Conservation (phyloP, 1,140 invertebrate genomes). For the Euura saliciscinereae region DNA sequence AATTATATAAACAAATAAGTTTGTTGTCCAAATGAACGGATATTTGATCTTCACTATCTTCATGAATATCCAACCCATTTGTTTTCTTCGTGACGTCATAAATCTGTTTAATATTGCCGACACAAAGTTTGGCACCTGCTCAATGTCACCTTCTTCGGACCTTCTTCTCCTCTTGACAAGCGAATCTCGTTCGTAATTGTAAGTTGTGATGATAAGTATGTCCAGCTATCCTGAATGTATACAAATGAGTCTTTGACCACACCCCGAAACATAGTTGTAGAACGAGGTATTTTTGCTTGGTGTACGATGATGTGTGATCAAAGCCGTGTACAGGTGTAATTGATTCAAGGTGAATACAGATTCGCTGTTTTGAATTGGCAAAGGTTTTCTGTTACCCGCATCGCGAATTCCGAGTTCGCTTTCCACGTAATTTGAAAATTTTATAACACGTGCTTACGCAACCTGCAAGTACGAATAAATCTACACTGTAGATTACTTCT, state of each 20-base stretch:
- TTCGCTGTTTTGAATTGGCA: background rate
- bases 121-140: no score
- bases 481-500: constrained; percentile 43
- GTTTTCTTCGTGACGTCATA: no score
- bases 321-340: no score
- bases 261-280: background rate
- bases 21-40: no score
- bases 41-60: no score
- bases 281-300: background rate
- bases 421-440: constrained; percentile 1
- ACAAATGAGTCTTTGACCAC: background rate
- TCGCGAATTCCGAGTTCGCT: background rate
- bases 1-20: no score
- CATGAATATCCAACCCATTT: no score
- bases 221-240: no score
- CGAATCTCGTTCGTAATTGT: background rate
- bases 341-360: no score
- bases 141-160: no score
- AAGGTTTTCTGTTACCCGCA: background rate
- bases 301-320: background rate
- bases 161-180: background rate
- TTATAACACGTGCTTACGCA: constrained; percentile 38
- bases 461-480: constrained; percentile 35
- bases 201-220: no score
- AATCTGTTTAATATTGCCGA: no score